Evolutionary conservation across 35 echinoderm and acorn worm species (phyloP).

Genomic region (Lytechinus variegatus): DNA sequence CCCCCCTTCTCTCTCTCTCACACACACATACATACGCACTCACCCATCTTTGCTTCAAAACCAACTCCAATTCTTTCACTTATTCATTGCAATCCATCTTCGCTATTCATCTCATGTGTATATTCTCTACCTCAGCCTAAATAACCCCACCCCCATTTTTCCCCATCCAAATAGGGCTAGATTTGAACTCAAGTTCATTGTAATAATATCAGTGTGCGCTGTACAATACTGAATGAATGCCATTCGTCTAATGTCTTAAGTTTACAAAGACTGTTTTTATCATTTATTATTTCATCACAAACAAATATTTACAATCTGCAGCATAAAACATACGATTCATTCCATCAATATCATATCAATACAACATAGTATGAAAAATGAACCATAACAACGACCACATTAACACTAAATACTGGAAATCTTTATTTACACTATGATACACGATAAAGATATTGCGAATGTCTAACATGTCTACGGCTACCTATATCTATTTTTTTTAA

Average conservation of each 20-base stretch:
- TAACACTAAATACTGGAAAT: not conserved
- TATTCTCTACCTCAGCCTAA: not conserved
- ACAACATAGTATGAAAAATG: not conserved
- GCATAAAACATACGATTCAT: not conserved
- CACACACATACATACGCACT: not conserved
- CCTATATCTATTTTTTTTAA: too few relatives aligned
- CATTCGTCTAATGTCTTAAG: not conserved
- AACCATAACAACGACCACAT: not conserved
- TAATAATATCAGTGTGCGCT: not conserved
- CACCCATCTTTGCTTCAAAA: too few relatives aligned
- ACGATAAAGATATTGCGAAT: not conserved
- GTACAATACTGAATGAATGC: not conserved
- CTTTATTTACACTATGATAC: not conserved
- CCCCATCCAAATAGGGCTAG: too few relatives aligned
- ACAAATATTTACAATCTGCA: conserved; percentile 44
- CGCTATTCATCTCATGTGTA: not conserved
- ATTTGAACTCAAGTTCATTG: not conserved
- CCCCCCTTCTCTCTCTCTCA: not conserved
- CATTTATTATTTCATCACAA: conserved; percentile 32
- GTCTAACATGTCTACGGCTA: not conserved
- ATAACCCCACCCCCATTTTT: too few relatives aligned
- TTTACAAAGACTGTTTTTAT: not conserved
- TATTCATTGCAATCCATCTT: not conserved
- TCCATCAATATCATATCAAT: not conserved
- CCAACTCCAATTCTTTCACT: not conserved